These are phyloP conservation scores for Lucifuga dentata DNA, from an alignment of 2,113 vertebrate species.

Conservation along the genomic window DNA sequence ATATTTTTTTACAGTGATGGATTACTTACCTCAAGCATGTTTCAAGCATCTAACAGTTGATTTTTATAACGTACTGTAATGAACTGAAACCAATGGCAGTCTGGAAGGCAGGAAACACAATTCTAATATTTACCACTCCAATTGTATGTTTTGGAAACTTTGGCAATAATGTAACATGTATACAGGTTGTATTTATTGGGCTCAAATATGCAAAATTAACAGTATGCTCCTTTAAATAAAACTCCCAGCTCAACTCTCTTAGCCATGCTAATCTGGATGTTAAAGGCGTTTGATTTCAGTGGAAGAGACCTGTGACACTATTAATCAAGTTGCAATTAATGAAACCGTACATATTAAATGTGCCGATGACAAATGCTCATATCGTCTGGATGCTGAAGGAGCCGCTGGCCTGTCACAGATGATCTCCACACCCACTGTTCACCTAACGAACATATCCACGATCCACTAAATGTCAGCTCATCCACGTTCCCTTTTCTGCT, in stretches of 20 bases:
- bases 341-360: not conserved
- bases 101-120: no score
- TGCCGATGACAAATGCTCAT: not conserved
- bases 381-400: not conserved
- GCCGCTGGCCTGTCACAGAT: not conserved
- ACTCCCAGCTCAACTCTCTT: not conserved
- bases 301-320: not conserved
- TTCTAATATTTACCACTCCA: no score
- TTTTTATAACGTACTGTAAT: no score
- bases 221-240: no score
- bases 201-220: no score
- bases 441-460: not conserved
- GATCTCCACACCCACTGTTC: not conserved
- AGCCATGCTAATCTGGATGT: not conserved
- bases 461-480: constrained; percentile 3
- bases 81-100: no score
- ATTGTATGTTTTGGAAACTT: no score
- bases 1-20: no score
- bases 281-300: not conserved
- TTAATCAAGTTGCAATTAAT: constrained; percentile 9
- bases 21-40: no score
- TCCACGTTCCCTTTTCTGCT: constrained; percentile 1
- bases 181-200: no score
- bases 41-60: no score
- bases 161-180: no score